A percentile compares a stretch with the other conserved stretches of the same genome.
phyloP scores from a whole-genome alignment of 2,888 invertebrate genomes.

The Drosophila eohydei region DNA sequence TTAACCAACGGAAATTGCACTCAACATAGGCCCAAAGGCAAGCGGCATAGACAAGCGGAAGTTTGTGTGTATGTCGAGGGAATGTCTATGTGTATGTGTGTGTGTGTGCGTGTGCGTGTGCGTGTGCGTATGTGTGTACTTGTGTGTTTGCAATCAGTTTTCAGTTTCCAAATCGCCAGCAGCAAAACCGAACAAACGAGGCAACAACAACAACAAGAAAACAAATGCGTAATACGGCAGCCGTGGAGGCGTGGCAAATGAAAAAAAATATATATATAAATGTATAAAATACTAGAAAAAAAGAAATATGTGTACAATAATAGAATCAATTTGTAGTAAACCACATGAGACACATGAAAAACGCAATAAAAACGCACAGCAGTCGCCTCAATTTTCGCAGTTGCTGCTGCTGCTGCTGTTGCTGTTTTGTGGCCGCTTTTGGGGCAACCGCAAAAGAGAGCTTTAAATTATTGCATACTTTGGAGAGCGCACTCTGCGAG shows the following conservation, averaged over 20 bases:
- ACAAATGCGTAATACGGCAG: slow-evolving; percentile 30
- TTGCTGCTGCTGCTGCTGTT: slow-evolving; percentile 14
- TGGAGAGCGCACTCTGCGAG: slow-evolving; percentile 23
- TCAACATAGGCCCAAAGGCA: slow-evolving; percentile 46
- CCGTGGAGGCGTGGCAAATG: slow-evolving; percentile 11
- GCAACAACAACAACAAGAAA: slow-evolving; percentile 27
- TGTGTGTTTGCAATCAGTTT: slow-evolving; percentile 74
- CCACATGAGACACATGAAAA: slow-evolving; percentile 78
- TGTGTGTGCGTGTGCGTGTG: slow-evolving; percentile 7
- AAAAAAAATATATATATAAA: not conserved
- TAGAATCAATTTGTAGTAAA: slow-evolving; percentile 81
- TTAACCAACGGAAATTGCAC: slow-evolving; percentile 66
- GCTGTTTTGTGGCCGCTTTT: slow-evolving; percentile 59
- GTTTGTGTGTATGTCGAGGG: slow-evolving; percentile 16
- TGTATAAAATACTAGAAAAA: slow-evolving; percentile 15
- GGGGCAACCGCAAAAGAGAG: slow-evolving; percentile 62
- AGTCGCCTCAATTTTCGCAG: slow-evolving; percentile 36
- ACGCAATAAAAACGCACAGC: slow-evolving; percentile 70
- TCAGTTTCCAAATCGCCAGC: slow-evolving; percentile 75
- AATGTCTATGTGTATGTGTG: not conserved
- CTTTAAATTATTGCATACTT: slow-evolving; percentile 76
- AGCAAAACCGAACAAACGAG: slow-evolving; percentile 59
- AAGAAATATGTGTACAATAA: slow-evolving; percentile 60
- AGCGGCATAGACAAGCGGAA: slow-evolving; percentile 28
- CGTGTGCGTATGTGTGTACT: too few relatives aligned